phyloP scores from a whole-genome alignment of 2,888 invertebrate species.

The Lycocerus yunnanus region DNA sequence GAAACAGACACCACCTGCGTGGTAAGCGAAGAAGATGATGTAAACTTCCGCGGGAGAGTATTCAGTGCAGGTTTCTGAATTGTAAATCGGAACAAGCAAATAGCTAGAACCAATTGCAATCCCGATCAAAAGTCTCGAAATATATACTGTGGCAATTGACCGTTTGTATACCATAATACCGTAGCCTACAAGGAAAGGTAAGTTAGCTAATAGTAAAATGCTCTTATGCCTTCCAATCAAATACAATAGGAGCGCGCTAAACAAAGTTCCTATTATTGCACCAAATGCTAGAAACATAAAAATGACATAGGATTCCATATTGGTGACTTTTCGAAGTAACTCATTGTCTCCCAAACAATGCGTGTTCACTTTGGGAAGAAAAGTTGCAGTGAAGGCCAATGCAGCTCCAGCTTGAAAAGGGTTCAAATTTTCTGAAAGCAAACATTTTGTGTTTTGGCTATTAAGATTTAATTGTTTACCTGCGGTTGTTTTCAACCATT shows the following conservation, averaged over 20 bases:
- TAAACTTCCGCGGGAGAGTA: background rate
- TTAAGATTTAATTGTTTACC: background rate
- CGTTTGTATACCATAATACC: background rate
- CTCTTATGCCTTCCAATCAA: background rate
- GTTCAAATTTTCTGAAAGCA: background rate
- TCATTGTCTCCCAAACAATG: background rate
- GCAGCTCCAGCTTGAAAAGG: background rate
- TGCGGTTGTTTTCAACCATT: background rate
- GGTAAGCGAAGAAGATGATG: background rate
- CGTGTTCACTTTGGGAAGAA: background rate
- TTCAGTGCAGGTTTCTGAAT: background rate
- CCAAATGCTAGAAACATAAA: background rate
- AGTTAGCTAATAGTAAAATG: background rate
- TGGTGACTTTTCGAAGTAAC: background rate
- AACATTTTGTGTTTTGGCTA: background rate
- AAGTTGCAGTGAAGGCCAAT: background rate
- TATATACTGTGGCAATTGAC: background rate
- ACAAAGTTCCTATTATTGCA: background rate
- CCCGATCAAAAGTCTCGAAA: background rate
- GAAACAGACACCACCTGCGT: background rate
- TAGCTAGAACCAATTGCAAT: background rate
- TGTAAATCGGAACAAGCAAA: background rate
- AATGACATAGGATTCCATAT: background rate
- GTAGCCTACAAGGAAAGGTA: background rate
- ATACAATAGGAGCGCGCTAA: background rate